Percentiles rank a stretch among this genome's conserved stretches.
phyloP scores from a whole-genome alignment of 2,113 vertebrate genomes.

The Lethenteron camtschaticum region DNA sequence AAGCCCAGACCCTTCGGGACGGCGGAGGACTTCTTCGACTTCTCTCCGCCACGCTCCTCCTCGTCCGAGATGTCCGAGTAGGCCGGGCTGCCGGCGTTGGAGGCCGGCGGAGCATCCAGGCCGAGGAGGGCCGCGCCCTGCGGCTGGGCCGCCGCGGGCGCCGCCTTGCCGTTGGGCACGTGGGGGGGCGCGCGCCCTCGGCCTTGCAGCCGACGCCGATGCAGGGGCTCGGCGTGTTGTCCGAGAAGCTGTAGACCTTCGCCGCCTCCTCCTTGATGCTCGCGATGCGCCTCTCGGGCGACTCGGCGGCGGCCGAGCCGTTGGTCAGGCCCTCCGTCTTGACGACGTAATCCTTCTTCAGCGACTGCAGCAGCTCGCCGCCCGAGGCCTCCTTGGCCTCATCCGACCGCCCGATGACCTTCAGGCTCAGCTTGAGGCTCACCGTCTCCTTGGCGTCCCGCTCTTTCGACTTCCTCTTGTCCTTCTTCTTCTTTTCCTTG shows the following conservation, averaged over 20 bases:
- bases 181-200: slow-evolving; percentile 30
- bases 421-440: slow-evolving; percentile 40
- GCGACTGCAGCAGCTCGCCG: background rate
- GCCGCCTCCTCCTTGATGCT: slow-evolving; percentile 93
- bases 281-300: slow-evolving; percentile 89
- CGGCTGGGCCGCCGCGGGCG: slow-evolving; percentile 53
- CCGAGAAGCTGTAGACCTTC: slow-evolving; percentile 95
- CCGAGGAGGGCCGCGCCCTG: slow-evolving; percentile 77
- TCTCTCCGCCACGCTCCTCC: slow-evolving; percentile 61
- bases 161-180: slow-evolving; percentile 52
- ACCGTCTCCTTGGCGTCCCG: slow-evolving; percentile 32
- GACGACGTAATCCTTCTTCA: slow-evolving; percentile 47
- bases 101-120: background rate
- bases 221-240: slow-evolving; percentile 91
- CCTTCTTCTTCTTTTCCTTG: slow-evolving; percentile 86
- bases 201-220: slow-evolving; percentile 73
- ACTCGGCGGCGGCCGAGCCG: slow-evolving; percentile 33
- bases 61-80: slow-evolving; percentile 96
- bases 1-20: background rate
- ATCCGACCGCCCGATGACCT: background rate
- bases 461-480: slow-evolving; percentile 74
- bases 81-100: slow-evolving; percentile 88
- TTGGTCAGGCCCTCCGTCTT: slow-evolving; percentile 60
- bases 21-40: slow-evolving; percentile 28
- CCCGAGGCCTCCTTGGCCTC: background rate